Evolutionary conservation across 2,888 invertebrate genomes (phyloP), one percentile per base, ranked within the genome.

Genomic region (Caenorhabditis sp.): DNA sequence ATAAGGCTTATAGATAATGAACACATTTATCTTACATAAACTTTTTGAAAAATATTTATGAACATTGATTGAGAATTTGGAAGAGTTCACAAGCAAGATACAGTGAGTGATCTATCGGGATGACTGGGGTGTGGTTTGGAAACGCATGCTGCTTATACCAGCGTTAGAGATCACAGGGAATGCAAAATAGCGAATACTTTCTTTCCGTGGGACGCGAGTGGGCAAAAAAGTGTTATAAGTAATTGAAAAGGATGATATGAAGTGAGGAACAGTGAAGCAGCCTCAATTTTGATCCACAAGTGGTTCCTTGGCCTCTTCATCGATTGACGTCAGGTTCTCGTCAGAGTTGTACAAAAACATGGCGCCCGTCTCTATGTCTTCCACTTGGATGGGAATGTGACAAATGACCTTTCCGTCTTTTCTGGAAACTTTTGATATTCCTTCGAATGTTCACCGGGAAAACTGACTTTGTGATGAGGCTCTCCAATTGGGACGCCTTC

Each of bases 331-430:
- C 20, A 76, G 39, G 48, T 68, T 72, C 39, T 78, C 78, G 35
- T 78, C 72, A 2, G 78, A 78, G 17, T 70, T 68, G 62, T 78
- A 78, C n/a, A 78, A 39, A 27, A 78, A 78, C 72, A 65, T 78
- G 15, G 72, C 72, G n/a, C 78, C 78, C 2, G 78, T 78, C 26
- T 78, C 78, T 37, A 78, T 71, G 30, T 78, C 78, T 26, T 71
- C 70, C 5, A 78, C 78, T 68, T 66, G 59, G 32, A 78, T 78
- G n/a, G 78, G 78, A 26, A 78, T 78, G 58, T 78, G 70, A 13
- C 78, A 78, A 24, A 78, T 59, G 8, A 78, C 78, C 35, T 73
- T 71, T 6, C 78, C 78, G 24, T 78, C 65, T 58, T 73, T 78
- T 22, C 78, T 78, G 39, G 17, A 72, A 59, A 27, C 13, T 30